Base-by-base conservation (phyloP, 2,113 vertebrate genomes). In the Melospiza georgiana region DNA sequence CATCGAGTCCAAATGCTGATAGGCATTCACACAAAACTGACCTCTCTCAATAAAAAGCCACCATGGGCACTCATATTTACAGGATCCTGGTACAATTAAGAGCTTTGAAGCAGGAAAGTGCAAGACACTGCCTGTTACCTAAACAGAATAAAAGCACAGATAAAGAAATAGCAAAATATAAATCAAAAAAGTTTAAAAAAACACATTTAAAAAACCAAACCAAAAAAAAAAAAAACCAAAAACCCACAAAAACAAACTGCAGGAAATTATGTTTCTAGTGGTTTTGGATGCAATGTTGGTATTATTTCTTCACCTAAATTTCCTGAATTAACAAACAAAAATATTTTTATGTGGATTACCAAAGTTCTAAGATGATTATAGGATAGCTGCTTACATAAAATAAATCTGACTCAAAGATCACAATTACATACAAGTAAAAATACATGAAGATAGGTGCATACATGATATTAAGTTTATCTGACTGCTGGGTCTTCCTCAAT, bases 41-140 rank as follows among this genome's bases (percentile, higher is more conserved):
- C 15, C 27, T 61, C 23, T 69, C 23, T 61, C 49, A 43, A 66
- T 13, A 44, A 68, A 79, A 79, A 44, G 6, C 35, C 11, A 44
- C 15, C 21, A 39, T 4, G 21, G 35, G 12, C 39, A 71, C 25
- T 78, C 22, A 6, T 22, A 11, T 52, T 91, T 63, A 65, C 24
- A 71, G 33, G 41, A 72, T 0, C 0, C 28, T 39, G 52, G 31
- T 18, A 49, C 0, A 58, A 24, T 15, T 28, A 35, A 43, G 4
- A 33, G n/a, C 37, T 77, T 74, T 28, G 78, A 82, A 82, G 33
- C 31, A 51, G 11, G 30, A 52, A 43, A 55, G 84, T 83, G 22
- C 1, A 6, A 93, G 63, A 84, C 5, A 82, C 35, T 61, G 12
- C 20, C 37, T 51, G 16, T 59, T 58, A 77, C 13, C 9, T 33